A percentile compares a stretch with the other conserved stretches of the same genome.
Conservation (phyloP, 2,888 invertebrate genomes). For the Alcis repandata region DNA sequence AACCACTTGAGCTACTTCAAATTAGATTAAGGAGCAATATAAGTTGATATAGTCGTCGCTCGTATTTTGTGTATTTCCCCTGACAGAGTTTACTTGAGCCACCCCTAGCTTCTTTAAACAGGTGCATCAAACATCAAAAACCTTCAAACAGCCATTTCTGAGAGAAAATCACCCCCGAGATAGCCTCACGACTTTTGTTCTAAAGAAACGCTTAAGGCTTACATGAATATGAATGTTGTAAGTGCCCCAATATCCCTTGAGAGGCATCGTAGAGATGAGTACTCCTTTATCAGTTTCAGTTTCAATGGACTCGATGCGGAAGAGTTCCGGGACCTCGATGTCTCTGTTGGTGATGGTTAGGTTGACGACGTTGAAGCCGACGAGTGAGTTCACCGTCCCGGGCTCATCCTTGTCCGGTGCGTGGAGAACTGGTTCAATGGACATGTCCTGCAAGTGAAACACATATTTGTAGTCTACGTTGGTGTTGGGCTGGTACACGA, state of each 20-base stretch:
- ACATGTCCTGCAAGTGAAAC: constrained; percentile 56
- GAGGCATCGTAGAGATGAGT: constrained; percentile 72
- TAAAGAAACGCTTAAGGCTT: constrained; percentile 42
- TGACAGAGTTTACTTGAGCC: too few relatives aligned
- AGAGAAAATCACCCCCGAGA: too few relatives aligned
- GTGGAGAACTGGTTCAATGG: constrained; percentile 66
- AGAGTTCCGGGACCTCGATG: constrained; percentile 62
- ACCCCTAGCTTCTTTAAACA: too few relatives aligned
- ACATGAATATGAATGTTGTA: constrained; percentile 84
- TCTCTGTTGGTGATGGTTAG: constrained; percentile 64
- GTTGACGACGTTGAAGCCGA: constrained; percentile 78
- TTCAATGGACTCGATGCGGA: constrained; percentile 67
- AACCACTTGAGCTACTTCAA: too few relatives aligned
- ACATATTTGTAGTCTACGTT: too few relatives aligned
- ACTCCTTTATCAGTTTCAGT: constrained; percentile 73
- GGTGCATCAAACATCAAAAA: too few relatives aligned
- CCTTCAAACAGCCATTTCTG: too few relatives aligned
- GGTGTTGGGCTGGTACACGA: too few relatives aligned
- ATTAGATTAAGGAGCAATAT: too few relatives aligned
- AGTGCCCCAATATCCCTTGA: constrained; percentile 86
- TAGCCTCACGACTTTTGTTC: too few relatives aligned
- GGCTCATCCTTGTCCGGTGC: constrained; percentile 86
- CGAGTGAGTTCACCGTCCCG: constrained; percentile 82
- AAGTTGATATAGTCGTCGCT: too few relatives aligned
- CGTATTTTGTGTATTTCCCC: too few relatives aligned